phyloP scores from a whole-genome alignment of 2,888 invertebrate species.

The Galerucella nymphaeae region DNA sequence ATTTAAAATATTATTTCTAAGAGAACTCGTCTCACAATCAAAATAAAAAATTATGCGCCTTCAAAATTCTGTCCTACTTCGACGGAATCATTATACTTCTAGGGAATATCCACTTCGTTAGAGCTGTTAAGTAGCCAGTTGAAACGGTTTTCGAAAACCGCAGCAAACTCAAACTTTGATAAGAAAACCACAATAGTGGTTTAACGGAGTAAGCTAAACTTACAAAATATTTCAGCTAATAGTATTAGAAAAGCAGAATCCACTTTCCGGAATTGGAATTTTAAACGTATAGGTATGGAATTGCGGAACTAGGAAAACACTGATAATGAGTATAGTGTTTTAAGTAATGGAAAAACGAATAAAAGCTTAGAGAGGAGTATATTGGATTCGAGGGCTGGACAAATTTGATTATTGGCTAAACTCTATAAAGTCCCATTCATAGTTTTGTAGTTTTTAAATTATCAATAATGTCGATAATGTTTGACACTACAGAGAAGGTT shows the following conservation, averaged over 20 bases:
- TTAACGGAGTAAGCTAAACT: constrained; percentile 25
- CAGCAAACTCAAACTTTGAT: constrained; percentile 5
- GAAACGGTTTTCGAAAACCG: constrained; percentile 13
- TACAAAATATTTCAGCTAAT: constrained; percentile 30
- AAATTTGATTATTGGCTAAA: not conserved
- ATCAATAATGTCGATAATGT: too few relatives aligned
- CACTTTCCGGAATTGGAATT: constrained; percentile 34
- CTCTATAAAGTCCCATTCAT: too few relatives aligned
- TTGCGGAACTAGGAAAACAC: constrained; percentile 24
- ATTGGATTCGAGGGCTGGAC: not conserved
- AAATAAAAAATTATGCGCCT: too few relatives aligned
- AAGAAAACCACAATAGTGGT: constrained; percentile 26
- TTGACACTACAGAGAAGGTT: too few relatives aligned
- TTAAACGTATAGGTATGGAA: constrained; percentile 32
- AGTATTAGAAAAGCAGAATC: constrained; percentile 26
- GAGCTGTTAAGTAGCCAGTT: not conserved
- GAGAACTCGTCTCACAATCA: too few relatives aligned
- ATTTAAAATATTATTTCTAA: too few relatives aligned
- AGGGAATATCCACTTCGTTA: too few relatives aligned
- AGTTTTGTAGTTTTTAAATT: too few relatives aligned
- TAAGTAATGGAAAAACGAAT: constrained; percentile 30
- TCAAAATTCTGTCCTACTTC: too few relatives aligned
- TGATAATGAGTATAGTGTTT: constrained; percentile 30
- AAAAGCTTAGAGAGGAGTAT: constrained; percentile 15
- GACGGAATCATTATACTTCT: too few relatives aligned